Base-by-base conservation (phyloP, 2,113 vertebrate species). In the Progne subis region DNA sequence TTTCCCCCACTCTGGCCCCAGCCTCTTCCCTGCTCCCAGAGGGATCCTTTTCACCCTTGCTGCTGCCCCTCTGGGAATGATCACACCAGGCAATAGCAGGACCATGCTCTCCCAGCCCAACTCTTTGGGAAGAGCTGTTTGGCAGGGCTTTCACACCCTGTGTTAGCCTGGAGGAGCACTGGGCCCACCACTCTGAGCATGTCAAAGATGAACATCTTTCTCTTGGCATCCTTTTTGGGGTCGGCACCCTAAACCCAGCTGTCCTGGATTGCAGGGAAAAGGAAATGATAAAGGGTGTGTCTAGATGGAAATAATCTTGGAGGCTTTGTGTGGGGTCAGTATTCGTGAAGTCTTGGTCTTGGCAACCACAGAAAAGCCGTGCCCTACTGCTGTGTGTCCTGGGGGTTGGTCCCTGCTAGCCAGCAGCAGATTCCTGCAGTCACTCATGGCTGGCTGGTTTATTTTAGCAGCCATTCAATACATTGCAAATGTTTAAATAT, bases 401-500 rank as follows among this genome's bases (percentile, higher is more conserved):
- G 12, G 29, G 53, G 68, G 16, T 6, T 80, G 60, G 72, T 68
- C 47, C 52, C 80, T 4, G 1, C 47, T 34, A 68, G 56, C 26
- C 80, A 90, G 43, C 6, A 4, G 55, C 47, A 91, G 60, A 25
- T 11, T n/a, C 47, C 55, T 84, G 41, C 92, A 69, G 37, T 52
- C 8, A 11, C 60, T 60, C 14, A 41, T 6, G 56, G 77, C 61
- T 64, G 57, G 17, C 60, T 68, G 46, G 37, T 82, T 94, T 83
- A 69, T 96, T 96, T 94, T 49, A 93, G 21, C 69, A 78, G 49
- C 29, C 8, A 47, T 82, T 96, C 82, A 94, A 32, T 57, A 74
- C 1, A 2, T 3, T 71, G 44, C 2, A n/a, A 90, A 63, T 23
- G 20, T 68, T 78, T 60, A 84, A 92, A 60, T 49, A 50, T 37